These are phyloP conservation scores for Prinia subflava DNA, from an alignment of 2,113 vertebrate species.

Conservation along the genomic window DNA sequence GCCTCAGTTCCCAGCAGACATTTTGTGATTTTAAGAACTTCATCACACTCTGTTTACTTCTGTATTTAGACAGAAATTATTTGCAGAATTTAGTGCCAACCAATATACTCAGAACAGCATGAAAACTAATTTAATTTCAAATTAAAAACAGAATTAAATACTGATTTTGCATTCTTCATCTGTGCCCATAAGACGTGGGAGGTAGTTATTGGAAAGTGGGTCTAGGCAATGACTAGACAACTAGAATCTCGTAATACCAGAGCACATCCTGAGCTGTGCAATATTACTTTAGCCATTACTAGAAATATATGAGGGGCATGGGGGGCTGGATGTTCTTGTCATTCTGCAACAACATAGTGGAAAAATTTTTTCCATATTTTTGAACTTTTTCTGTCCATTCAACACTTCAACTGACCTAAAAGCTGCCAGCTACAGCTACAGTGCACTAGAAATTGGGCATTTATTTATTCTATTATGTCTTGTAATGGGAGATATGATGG, in stretches of 20 bases:
- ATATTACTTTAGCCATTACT: background rate
- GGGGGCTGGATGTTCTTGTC: background rate
- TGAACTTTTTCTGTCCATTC: background rate
- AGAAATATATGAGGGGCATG: rapidly evolving
- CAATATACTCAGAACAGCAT: background rate
- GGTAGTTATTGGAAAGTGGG: background rate
- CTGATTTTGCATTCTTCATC: background rate
- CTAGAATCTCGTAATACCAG: background rate
- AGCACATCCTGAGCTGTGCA: background rate
- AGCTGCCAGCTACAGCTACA: background rate
- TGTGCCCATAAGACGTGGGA: background rate
- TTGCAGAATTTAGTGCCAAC: background rate
- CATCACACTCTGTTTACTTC: background rate
- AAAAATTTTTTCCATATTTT: background rate
- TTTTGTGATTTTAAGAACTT: background rate
- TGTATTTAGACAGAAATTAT: background rate
- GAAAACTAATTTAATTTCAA: background rate
- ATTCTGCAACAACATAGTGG: background rate
- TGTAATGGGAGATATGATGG: background rate
- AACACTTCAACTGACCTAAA: background rate
- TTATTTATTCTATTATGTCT: background rate
- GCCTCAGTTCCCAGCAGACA: background rate
- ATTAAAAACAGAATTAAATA: background rate
- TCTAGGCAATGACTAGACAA: background rate
- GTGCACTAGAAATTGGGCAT: background rate